Base-by-base conservation (phyloP, 2,113 vertebrate species). In the Anser cygnoides region DNA sequence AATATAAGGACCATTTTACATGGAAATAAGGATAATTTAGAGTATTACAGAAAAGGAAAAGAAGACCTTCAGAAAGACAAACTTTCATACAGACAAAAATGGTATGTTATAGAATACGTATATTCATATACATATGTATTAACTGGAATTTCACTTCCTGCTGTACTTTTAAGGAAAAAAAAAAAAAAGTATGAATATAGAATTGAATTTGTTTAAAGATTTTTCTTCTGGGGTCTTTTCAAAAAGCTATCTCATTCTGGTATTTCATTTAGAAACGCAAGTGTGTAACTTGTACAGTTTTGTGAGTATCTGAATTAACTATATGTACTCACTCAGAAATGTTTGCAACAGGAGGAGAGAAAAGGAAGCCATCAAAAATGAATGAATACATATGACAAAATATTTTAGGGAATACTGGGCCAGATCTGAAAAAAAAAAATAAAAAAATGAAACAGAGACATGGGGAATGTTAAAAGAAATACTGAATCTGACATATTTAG, bases 61-160 rank as follows among this genome's bases (percentile, higher is more conserved):
- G 22, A 54, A 2, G 3, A 89, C 59, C 79, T 94, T 87, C 74
- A 92, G 65, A 91, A 73, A 62, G 29, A 83, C 35, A 23, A 59
- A 66, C 91, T 95, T 92, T 25, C 43, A 5, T 85, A 55, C 16
- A 77, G 50, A 83, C 9, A 62, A 58, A 90, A 92, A 79, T 54
- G 39, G 16, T 82, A 68, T 74, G 39, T 78, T 93, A 84, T n/a
- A 84, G 65, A 84, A 97, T 92, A 68, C 62, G 55, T 82, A 96
- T 61, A 68, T 43, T n/a, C 43, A 18, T 44, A 44, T 44, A 44
- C 43, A 44, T 44, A 44, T 18, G 43, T 17, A 44, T 89, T 77
- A 94, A 49, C 43, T 91, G 55, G 49, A 94, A 82, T 85, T 85
- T 96, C 62, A 82, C 50, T 68, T 72, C 17, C 31, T 91, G 28